A percentile compares a stretch with the other conserved stretches of the same genome.
Conservation (phyloP, 37 sponge, comb jelly and placozoan species). For the Axinella damicornis region DNA sequence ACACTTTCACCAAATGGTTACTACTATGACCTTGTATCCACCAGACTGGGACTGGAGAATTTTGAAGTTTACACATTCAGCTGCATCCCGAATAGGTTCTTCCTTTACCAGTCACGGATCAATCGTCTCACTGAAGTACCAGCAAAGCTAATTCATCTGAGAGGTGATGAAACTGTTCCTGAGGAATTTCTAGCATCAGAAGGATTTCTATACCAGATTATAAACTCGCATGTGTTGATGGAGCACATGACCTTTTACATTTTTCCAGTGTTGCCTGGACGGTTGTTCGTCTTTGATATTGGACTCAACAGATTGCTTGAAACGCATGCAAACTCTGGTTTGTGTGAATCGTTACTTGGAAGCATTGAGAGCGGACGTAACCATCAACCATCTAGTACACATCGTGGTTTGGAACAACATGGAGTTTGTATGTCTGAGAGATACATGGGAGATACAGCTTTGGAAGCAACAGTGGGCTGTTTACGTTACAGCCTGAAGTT, state of each 20-base stretch:
- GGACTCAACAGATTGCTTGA: background rate
- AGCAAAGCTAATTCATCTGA: background rate
- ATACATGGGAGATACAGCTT: no score
- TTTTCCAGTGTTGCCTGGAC: conserved; percentile 11
- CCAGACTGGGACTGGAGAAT: background rate
- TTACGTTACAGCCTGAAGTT: background rate
- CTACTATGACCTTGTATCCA: background rate
- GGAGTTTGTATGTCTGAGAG: no score
- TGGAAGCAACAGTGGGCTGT: no score
- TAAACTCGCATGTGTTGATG: background rate
- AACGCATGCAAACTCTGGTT: background rate
- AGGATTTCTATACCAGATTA: conserved; percentile 2
- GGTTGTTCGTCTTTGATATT: background rate
- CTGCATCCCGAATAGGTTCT: background rate
- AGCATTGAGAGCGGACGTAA: no score
- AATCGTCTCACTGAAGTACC: conserved; percentile 24
- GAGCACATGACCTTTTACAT: conserved; percentile 6
- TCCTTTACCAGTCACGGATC: background rate
- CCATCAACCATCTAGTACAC: no score
- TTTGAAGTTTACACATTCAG: conserved; percentile 1
- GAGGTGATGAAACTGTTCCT: background rate
- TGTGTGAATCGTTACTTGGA: background rate
- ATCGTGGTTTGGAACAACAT: no score
- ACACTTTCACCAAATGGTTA: background rate
- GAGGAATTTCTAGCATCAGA: background rate